A percentile compares a stretch with the other conserved stretches of the same genome.
phyloP scores from a whole-genome alignment of 2,888 invertebrate genomes.

The Tipula confusa region DNA sequence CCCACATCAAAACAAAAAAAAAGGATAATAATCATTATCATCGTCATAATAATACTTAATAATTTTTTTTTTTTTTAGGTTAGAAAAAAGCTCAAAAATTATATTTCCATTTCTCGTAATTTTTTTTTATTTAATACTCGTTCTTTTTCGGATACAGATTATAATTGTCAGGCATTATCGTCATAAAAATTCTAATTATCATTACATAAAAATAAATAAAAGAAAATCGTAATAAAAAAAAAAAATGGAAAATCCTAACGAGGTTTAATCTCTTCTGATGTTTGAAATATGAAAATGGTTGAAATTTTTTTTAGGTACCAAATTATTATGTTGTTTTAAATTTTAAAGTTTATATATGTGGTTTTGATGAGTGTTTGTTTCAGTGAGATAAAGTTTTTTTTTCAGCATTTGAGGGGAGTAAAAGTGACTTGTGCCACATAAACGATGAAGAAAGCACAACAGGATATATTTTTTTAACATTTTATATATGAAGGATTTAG shows the following conservation, averaged over 20 bases:
- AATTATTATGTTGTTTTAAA: neutral
- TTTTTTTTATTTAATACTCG: neutral
- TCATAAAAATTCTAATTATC: conserved; percentile 20
- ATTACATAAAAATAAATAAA: neutral
- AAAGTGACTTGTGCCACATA: neutral
- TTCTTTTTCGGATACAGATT: neutral
- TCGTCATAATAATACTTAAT: neutral
- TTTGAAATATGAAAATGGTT: conserved; percentile 9
- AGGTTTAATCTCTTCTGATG: neutral
- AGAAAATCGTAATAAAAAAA: neutral
- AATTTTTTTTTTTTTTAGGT: neutral
- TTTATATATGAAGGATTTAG: neutral
- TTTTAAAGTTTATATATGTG: neutral
- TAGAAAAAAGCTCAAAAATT: neutral
- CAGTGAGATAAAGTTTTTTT: neutral
- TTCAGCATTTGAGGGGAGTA: neutral
- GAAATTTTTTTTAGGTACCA: neutral
- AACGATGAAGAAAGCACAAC: neutral
- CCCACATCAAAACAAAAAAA: neutral
- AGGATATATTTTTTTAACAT: neutral
- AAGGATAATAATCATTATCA: conserved; percentile 3
- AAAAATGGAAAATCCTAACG: neutral
- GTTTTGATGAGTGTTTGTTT: neutral
- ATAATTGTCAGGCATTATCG: conserved; percentile 12
- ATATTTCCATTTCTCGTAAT: neutral